These are phyloP conservation scores for Flexamia atlantica DNA, from an alignment of 2,888 invertebrate genomes.

Conservation along the genomic window DNA sequence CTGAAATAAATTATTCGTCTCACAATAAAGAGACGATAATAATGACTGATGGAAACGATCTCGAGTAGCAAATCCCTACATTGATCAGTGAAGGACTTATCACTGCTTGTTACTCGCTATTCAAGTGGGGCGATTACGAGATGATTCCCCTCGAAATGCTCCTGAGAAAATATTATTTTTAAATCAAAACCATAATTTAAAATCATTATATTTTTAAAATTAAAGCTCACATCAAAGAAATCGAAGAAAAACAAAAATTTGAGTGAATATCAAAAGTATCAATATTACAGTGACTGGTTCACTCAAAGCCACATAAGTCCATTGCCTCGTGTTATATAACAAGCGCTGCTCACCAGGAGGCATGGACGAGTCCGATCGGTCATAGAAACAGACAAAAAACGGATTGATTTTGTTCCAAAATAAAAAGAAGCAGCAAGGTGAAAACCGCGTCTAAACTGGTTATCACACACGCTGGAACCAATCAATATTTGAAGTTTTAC, in stretches of 20 bases:
- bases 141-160: background rate
- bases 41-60: background rate
- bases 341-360: background rate
- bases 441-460: background rate
- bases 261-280: too few species aligned
- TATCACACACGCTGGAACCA: constrained; percentile 1
- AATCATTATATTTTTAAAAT: too few species aligned
- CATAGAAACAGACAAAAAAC: too few species aligned
- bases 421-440: background rate
- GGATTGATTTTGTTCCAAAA: background rate
- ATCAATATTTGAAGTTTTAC: background rate
- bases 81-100: background rate
- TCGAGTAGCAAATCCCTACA: background rate
- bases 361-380: too few species aligned
- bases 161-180: too few species aligned
- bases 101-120: background rate
- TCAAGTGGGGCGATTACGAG: background rate
- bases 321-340: background rate
- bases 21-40: background rate
- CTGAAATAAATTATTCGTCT: too few species aligned
- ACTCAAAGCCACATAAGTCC: too few species aligned
- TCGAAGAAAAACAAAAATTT: too few species aligned
- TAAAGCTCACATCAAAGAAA: too few species aligned
- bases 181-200: too few species aligned
- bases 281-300: too few species aligned